phyloP scores from a whole-genome alignment of 2,113 vertebrate genomes.

The Natator depressus region DNA sequence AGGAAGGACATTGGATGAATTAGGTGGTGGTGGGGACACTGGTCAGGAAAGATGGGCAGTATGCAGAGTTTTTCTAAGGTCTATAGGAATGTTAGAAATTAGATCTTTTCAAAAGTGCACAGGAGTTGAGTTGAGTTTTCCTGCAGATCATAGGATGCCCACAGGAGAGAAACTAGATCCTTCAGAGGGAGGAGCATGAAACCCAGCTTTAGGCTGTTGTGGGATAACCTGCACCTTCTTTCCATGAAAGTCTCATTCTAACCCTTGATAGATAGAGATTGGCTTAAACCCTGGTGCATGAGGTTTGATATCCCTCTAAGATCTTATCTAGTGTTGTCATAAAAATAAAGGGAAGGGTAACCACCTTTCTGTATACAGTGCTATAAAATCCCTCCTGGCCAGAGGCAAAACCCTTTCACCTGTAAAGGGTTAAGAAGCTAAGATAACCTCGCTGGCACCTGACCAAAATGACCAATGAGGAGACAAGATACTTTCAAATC shows the following conservation, averaged over 20 bases:
- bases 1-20: background rate
- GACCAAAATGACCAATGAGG: too few species aligned
- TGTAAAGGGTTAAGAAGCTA: too few species aligned
- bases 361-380: too few species aligned
- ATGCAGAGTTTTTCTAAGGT: background rate
- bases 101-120: background rate
- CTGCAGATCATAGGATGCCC: background rate
- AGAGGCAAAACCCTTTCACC: too few species aligned
- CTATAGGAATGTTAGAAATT: background rate
- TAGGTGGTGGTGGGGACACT: background rate
- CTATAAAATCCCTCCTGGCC: too few species aligned
- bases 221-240: background rate
- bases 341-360: too few species aligned
- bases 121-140: background rate
- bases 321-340: background rate
- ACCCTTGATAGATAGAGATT: background rate
- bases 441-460: too few species aligned
- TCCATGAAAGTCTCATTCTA: background rate
- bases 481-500: too few species aligned
- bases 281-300: background rate
- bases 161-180: background rate
- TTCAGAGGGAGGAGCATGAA: background rate
- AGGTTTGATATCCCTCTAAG: background rate
- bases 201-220: background rate
- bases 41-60: background rate